Percentiles rank a stretch among this genome's conserved stretches.
phyloP scores from a whole-genome alignment of 1,140 invertebrate genomes.

The Drosophila tani region DNA sequence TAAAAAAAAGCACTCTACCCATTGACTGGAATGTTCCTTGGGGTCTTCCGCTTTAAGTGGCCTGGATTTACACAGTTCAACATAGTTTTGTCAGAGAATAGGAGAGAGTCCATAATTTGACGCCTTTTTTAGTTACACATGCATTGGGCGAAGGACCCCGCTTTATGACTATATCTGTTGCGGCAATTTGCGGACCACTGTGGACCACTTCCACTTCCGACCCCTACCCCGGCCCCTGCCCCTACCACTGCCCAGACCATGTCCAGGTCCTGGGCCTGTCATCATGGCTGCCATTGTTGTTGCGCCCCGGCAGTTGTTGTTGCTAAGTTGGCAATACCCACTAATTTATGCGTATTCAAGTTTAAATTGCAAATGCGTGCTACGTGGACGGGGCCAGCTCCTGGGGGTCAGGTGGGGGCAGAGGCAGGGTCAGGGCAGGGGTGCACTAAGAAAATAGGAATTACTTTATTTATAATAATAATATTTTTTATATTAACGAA shows the following conservation, averaged over 20 bases:
- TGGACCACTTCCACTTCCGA: slow-evolving; percentile 9
- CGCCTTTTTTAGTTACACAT: slow-evolving; percentile 32
- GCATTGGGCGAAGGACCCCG: neutral
- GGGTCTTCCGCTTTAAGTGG: neutral
- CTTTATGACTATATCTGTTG: slow-evolving; percentile 37
- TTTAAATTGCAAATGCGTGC: slow-evolving; percentile 80
- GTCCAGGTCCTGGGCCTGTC: slow-evolving; percentile 38
- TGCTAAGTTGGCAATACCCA: slow-evolving; percentile 70
- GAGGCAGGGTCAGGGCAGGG: neutral
- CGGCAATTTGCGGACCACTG: slow-evolving; percentile 42
- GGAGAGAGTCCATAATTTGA: slow-evolving; percentile 14
- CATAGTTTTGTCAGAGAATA: neutral
- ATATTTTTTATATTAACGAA: no score
- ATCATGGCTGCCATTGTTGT: slow-evolving; percentile 49
- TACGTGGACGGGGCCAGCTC: slow-evolving; percentile 34
- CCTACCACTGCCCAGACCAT: neutral
- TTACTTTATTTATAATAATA: no score
- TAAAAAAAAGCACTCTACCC: neutral
- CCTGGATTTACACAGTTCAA: neutral
- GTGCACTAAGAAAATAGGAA: slow-evolving; percentile 4
- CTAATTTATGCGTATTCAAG: slow-evolving; percentile 81
- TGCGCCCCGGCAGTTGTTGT: slow-evolving; percentile 34
- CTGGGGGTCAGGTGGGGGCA: slow-evolving; percentile 7
- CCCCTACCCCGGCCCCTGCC: neutral
- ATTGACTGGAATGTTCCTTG: neutral